Conservation (phyloP, 1,140 invertebrate genomes). For the Pissodes strobi region DNA sequence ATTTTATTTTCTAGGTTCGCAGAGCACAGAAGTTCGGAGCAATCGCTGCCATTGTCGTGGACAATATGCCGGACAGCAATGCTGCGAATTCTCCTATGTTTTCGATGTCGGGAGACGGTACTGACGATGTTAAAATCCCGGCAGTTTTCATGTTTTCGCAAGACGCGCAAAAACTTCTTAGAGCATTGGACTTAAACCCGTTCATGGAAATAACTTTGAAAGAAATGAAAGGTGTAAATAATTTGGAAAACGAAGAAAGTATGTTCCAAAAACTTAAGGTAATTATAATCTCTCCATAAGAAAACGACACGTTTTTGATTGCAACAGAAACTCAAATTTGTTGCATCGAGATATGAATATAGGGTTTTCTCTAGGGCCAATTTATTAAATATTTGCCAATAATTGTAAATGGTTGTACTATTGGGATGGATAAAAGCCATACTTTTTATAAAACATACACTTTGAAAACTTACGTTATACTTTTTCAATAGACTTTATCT, state of each 20-base stretch:
- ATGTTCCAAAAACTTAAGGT: slow-evolving; percentile 55
- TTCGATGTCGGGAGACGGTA: slow-evolving; percentile 94
- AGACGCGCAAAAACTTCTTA: slow-evolving; percentile 72
- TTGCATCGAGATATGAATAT: too few relatives aligned
- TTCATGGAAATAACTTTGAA: slow-evolving; percentile 60
- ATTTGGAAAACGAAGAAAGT: slow-evolving; percentile 49
- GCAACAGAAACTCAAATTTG: too few relatives aligned
- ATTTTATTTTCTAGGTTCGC: slow-evolving; percentile 53
- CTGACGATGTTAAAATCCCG: slow-evolving; percentile 86
- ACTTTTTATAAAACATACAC: too few relatives aligned
- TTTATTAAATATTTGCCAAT: too few relatives aligned
- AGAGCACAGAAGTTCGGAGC: slow-evolving; percentile 83
- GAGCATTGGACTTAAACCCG: slow-evolving; percentile 60
- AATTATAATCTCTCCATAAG: background rate
- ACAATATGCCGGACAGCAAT: slow-evolving; percentile 79
- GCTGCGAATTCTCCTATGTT: slow-evolving; percentile 80
- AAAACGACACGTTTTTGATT: background rate
- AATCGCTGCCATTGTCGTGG: slow-evolving; percentile 84
- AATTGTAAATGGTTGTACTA: too few relatives aligned
- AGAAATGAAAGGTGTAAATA: slow-evolving; percentile 53
- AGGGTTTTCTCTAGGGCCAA: too few relatives aligned
- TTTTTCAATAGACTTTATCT: too few relatives aligned
- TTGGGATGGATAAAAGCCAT: too few relatives aligned
- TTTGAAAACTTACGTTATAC: too few relatives aligned
- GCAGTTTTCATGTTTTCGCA: slow-evolving; percentile 87